Evolutionary conservation across 2,113 vertebrate species (phyloP).

Genomic region (Brachypteracias leptosomus): DNA sequence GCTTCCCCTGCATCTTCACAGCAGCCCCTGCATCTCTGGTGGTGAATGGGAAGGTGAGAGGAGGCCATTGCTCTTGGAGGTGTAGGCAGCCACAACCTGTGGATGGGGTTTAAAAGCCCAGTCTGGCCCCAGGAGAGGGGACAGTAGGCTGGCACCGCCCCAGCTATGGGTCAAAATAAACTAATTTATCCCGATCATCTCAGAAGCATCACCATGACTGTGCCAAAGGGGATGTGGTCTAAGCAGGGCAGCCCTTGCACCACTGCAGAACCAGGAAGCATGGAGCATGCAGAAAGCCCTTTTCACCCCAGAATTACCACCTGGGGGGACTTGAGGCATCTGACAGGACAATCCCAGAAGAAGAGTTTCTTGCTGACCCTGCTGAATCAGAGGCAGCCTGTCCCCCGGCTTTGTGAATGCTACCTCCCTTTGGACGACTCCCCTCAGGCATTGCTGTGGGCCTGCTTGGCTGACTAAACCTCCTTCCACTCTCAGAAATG

Average conservation of each 20-base stretch:
- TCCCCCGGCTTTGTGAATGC: not conserved
- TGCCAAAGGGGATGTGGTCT: not conserved
- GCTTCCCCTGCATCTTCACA: not conserved
- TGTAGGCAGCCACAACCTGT: not conserved
- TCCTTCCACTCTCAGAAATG: not conserved
- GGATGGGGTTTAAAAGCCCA: not conserved
- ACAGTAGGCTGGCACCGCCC: not conserved
- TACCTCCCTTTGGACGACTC: not conserved
- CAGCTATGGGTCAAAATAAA: not conserved
- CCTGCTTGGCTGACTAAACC: not conserved
- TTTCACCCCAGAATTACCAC: not conserved
- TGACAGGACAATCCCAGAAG: not conserved
- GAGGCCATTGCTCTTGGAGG: not conserved
- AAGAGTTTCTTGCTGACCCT: not conserved
- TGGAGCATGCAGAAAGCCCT: not conserved
- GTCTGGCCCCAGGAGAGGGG: not conserved
- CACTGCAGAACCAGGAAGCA: not conserved
- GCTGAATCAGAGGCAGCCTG: not conserved
- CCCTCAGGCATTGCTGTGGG: not conserved
- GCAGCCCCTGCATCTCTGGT: not conserved
- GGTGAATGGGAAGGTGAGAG: not conserved
- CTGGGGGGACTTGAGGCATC: not conserved
- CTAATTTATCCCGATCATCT: not conserved
- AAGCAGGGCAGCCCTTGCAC: accelerated
- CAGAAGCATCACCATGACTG: not conserved